Evolutionary conservation across 2,888 invertebrate genomes (phyloP), one percentile per base, ranked within the genome.

Genomic region (Metopia argyrocephala): DNA sequence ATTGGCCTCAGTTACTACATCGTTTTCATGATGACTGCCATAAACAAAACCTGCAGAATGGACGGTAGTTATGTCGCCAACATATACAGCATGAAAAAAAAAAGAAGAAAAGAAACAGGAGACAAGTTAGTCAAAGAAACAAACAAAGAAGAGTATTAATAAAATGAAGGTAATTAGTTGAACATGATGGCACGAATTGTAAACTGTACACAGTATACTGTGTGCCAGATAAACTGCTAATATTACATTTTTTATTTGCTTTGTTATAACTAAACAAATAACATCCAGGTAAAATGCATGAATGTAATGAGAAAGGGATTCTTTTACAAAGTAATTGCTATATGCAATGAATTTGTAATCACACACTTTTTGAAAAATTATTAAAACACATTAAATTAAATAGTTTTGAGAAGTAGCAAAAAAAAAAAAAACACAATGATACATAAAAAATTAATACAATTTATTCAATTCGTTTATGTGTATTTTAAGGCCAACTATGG

Each of bases 21-120:
- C 89, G 48, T 25, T 74, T 52, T 52, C 61, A 75, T 85, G 85
- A 76, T 87, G 87, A 84, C 85, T 89, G 82, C 86, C 89, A 84
- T 84, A 80, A 76, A 84, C 87, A 75, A 83, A 83, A 76, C 84
- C 90, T 90, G 85, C 7, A 83, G 75, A 57, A 61, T 61, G 23
- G 31, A 18, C 61, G 23, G 66, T 25, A 56, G 18, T 78, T 81
- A 82, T 45, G 45, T 12, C 21, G 12, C 38, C 56, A 57, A 27
- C 27, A 62, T 38, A 28, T n/a, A 20, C 28, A 66, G 56, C 27
- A 57, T 25, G n/a, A 57, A n/a, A 38, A 38, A 15, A 38, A 15
- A 3, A 25, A 48, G 23, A 64, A 23, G 48, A 57, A 3, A 61
- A 66, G 56, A 18, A 70, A 70, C 6, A 62, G 48, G 45, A 23